A percentile compares a stretch with the other conserved stretches of the same genome.
Evolutionary conservation across 2,888 invertebrate genomes (phyloP).

Genomic region (Yponomeuta sedellus): DNA sequence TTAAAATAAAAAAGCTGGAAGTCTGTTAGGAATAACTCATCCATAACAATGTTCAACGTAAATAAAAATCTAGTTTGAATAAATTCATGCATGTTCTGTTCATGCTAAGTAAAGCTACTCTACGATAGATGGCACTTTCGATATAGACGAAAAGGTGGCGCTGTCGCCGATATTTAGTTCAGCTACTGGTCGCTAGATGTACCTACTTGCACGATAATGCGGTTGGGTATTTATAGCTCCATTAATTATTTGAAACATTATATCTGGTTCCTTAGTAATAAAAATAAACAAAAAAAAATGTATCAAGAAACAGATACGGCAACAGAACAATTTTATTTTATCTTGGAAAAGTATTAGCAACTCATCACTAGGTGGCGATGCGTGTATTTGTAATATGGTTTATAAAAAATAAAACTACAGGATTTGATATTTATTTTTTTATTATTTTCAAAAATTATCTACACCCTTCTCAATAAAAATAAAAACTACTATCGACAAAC

Average conservation of each 20-base stretch:
- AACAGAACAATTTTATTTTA: neutral
- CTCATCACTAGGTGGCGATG: conserved; percentile 14
- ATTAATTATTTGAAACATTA: neutral
- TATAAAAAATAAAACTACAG: too few relatives aligned
- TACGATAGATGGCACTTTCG: conserved; percentile 23
- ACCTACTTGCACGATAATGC: neutral
- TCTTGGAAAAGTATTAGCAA: neutral
- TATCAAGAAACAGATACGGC: neutral
- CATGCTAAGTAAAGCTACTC: conserved; percentile 20
- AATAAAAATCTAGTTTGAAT: neutral
- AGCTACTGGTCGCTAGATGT: conserved; percentile 22
- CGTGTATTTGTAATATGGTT: too few relatives aligned
- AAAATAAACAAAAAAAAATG: neutral
- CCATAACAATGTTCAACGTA: neutral
- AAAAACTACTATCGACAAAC: neutral
- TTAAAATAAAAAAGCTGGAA: too few relatives aligned
- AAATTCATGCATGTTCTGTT: neutral
- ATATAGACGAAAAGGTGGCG: neutral
- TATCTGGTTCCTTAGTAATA: neutral
- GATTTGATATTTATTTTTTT: too few relatives aligned
- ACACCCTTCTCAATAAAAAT: neutral
- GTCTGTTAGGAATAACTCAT: too few relatives aligned
- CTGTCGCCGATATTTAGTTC: conserved; percentile 9
- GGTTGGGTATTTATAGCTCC: neutral
- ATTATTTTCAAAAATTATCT: neutral